Base-by-base conservation (phyloP, 2,113 vertebrate species). In the Trachemys scripta region DNA sequence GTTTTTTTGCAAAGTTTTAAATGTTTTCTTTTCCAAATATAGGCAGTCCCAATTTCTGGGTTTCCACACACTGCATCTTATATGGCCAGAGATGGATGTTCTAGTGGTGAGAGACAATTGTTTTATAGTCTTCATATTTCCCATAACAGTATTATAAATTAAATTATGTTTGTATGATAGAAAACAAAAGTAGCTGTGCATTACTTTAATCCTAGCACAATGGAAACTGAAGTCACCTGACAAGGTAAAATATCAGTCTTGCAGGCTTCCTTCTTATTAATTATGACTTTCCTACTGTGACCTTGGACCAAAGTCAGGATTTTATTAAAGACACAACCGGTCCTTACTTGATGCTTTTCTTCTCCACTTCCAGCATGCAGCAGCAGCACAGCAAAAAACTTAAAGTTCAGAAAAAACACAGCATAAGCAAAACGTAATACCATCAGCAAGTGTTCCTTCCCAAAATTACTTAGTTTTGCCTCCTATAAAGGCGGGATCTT, bases 21-120 rank as follows among this genome's bases (percentile, higher is more conserved):
- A 57, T 97, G 27, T 96, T 98, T 92, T 96, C 54, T 93, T 92
- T 91, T 95, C 45, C 62, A 65, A 96, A 95, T 97, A 57, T 42
- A 99, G 99, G 98, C 88, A n/a, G 97, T 96, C 17, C 91, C 96
- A 50, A 7, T 97, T 82, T 95, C 98, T 90, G 98, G 98, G 95
- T 89, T 97, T 81, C 97, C 97, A 7, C 98, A 82, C 56, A 98
- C 98, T 45, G 89, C 97, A 45, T 54, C 91, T 2, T 97, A 98
- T 62, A 98, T 98, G 91, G 97, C 98, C 94, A 99, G 97, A 98
- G 99, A 99, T 90, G 98, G 98, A 91, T 98, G 98, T 97, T 98
- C 99, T 51, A 99, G 99, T 92, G 99, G 99, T 99, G 98, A 98
- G 98, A 95, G 72, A 90, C 45, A 56, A 75, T 3, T 19, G 85